These are phyloP conservation scores for Mamestra configurata DNA, from an alignment of 1,140 invertebrate species.

Conservation along the genomic window DNA sequence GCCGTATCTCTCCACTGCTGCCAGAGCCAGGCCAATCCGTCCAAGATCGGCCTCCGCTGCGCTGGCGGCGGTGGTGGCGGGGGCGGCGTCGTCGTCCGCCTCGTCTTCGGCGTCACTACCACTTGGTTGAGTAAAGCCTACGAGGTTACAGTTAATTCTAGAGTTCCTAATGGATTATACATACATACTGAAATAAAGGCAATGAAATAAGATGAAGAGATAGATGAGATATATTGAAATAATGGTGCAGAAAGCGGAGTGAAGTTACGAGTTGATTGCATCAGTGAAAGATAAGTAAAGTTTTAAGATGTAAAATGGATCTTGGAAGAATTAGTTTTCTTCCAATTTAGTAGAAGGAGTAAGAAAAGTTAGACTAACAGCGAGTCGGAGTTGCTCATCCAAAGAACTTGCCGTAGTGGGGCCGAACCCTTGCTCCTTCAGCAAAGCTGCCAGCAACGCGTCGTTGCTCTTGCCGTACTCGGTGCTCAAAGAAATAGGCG, in stretches of 20 bases:
- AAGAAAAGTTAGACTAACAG: constrained; percentile 87
- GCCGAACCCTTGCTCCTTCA: constrained; percentile 91
- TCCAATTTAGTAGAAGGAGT: constrained; percentile 51
- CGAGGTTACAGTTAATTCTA: constrained; percentile 78
- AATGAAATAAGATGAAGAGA: constrained; percentile 53
- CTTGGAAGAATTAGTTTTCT: constrained; percentile 19
- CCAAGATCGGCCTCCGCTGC: constrained; percentile 82
- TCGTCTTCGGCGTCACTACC: constrained; percentile 86
- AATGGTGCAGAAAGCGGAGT: constrained; percentile 53
- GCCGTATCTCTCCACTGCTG: constrained; percentile 87
- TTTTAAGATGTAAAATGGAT: constrained; percentile 17
- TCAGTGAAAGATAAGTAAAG: constrained; percentile 28
- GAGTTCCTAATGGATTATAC: constrained; percentile 57
- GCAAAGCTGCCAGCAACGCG: constrained; percentile 90
- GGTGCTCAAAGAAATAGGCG: constrained; percentile 83
- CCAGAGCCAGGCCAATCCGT: constrained; percentile 87
- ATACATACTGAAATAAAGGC: constrained; percentile 50
- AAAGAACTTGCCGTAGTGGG: constrained; percentile 89
- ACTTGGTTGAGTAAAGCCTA: constrained; percentile 88
- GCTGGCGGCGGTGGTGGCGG: constrained; percentile 79
- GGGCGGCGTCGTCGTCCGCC: constrained; percentile 76
- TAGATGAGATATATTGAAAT: constrained; percentile 36
- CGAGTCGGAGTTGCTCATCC: constrained; percentile 89
- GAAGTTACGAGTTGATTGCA: constrained; percentile 43
- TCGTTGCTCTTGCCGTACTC: constrained; percentile 90